Evolutionary conservation across 2,113 vertebrate species (phyloP).

Genomic region (Tupaia chinensis): DNA sequence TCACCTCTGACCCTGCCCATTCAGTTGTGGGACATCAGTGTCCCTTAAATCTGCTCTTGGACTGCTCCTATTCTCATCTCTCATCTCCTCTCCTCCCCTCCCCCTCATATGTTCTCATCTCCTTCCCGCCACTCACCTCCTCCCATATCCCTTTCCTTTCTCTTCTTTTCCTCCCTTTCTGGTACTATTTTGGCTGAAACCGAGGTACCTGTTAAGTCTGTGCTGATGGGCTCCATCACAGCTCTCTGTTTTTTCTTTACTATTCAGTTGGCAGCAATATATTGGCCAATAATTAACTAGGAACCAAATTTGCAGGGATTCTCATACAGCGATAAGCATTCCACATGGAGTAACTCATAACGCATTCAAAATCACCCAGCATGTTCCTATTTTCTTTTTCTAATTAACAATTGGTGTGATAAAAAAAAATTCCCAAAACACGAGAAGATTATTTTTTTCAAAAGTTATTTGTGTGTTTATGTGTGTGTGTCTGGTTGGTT

Average conservation of each 20-base stretch:
- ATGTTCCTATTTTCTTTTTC: background rate
- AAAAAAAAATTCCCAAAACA: background rate
- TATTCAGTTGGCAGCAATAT: background rate
- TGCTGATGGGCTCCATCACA: background rate
- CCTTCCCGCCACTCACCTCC: no score
- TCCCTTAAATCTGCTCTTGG: background rate
- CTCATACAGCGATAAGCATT: background rate
- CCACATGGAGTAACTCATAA: background rate
- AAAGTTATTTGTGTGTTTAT: no score
- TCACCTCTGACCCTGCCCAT: rapidly evolving
- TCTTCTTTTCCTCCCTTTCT: background rate
- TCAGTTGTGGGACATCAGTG: background rate
- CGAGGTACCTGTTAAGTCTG: background rate
- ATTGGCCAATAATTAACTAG: background rate
- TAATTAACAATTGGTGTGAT: background rate
- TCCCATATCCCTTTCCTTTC: background rate
- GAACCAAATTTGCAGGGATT: background rate
- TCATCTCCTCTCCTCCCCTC: no score
- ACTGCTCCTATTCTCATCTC: no score
- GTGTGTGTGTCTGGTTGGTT: no score
- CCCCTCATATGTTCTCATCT: no score
- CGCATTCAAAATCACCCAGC: background rate
- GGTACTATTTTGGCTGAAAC: background rate
- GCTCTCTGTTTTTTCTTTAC: background rate
- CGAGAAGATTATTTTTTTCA: background rate